Base-by-base conservation (phyloP, 2,113 vertebrate species). In the Dunckerocampus dactyliophorus region DNA sequence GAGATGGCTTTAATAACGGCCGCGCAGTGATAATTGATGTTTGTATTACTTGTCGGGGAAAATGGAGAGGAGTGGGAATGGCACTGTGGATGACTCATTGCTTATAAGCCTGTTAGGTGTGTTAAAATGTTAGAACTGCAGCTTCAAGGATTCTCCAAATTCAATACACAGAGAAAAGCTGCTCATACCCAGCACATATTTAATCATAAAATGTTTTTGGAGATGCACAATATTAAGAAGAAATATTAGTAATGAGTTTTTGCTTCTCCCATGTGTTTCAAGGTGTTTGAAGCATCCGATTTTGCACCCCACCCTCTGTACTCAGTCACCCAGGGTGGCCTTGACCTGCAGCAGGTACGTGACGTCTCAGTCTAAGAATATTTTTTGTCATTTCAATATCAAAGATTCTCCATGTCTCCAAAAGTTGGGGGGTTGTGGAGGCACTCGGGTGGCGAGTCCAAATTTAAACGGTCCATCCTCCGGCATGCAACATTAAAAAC, bases 291-390 rank as follows among this genome's bases (percentile, higher is more conserved):
- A 42, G 85, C 86, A 1, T 81, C 88, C 16, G 89, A 90, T 47
- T 90, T 82, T 65, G 82, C 88, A 43, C 82, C 85, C 39, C 88
- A 89, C 72, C 89, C 85, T 46, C 52, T 89, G 37, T 90, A 89
- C 78, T 88, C 89, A 21, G 76, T 90, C 60, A 53, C 85, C 62
- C 89, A 90, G 68, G 82, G 83, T 19, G 86, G 85, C 63, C 79
- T 90, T 60, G 88, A 90, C 62, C 84, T 90, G 65, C 89, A 90
- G 75, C 89, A 89, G 82, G 89, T 88, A 85, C 68, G 69, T 52
- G 19, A 42, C 24, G 50, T 46, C 47, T 15, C 60, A 63, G 11
- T 51, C 47, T 52, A 16, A 47, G 8, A 60, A 72, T 64, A 45
- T 42, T 24, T 13, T 54, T n/a, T 16, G 2, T 63, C 61, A 12